Conservation (phyloP, 2,888 invertebrate genomes). For the Scaptomyza polygonia region DNA sequence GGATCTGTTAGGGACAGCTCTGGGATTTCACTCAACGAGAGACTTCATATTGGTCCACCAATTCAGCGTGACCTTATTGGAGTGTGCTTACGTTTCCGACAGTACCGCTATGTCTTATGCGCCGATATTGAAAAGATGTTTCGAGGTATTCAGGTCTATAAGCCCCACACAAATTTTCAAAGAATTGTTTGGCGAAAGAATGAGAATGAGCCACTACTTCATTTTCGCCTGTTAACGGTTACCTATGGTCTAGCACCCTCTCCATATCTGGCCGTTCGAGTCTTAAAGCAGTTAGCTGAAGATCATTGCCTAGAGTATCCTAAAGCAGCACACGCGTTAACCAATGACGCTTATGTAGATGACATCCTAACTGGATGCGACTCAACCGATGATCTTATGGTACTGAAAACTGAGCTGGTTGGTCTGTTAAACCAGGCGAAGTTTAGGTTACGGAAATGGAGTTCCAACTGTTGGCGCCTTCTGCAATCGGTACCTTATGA, state of each 20-base stretch:
- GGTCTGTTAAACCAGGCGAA: background rate
- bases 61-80: too few species aligned
- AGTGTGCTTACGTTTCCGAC: too few species aligned
- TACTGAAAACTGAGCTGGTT: background rate
- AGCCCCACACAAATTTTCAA: background rate
- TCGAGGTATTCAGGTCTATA: background rate
- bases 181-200: background rate
- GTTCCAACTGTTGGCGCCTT: background rate
- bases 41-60: too few species aligned
- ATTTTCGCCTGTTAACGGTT: background rate
- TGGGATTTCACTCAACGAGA: too few species aligned
- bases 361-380: too few species aligned
- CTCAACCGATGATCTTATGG: background rate
- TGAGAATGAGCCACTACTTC: background rate
- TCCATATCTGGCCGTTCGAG: background rate
- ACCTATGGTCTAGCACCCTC: background rate
- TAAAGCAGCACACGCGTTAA: background rate
- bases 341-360: background rate
- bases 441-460: background rate
- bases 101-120: background rate
- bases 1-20: too few species aligned
- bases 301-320: background rate
- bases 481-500: background rate
- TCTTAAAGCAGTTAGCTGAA: background rate
- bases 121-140: background rate